Base-by-base conservation (phyloP, 2,113 vertebrate species). In the Engraulis encrasicolus region DNA sequence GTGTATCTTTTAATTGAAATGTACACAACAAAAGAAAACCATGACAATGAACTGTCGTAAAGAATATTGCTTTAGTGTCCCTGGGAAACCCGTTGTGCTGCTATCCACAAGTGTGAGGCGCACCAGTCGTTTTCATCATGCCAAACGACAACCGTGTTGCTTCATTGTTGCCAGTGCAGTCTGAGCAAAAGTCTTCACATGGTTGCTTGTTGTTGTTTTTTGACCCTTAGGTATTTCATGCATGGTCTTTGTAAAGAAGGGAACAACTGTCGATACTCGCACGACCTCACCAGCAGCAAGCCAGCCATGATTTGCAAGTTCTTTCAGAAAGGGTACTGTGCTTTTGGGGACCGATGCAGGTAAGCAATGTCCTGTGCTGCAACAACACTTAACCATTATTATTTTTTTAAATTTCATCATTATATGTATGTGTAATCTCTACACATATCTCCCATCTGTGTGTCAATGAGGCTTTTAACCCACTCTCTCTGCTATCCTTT, bases 201-300 rank as follows among this genome's bases (percentile, higher is more conserved):
- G 3, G 40, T 45, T 45, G 3, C 9, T 88, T 27, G 19, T 83
- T 19, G 36, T 87, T 48, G 88, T 9, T 91, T 84, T 0, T 83
- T 23, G 0, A 84, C 88, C 83, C 90, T 0, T 93, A 99, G 98
- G 83, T 99, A 99, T 88, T 99, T 99, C 94, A 97, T 99, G 96
- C 98, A 99, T 87, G 98, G 98, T 27, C 96, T 99, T 89, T 99
- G 98, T 93, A 99, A 99, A 94, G 97, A 99, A 95, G 98, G 98
- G 84, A 96, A 96, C 81, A 98, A 98, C 95, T 99, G 98, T 91
- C 97, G 97, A 82, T 99, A 99, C 89, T 99, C 96, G 0, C 98
- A 99, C 49, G 97, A 99, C 89, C 96, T 98, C 85, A 95, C 94
- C 85, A 96, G 91, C 93, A 96, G 97, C 91, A 95, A 97, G 19